Evolutionary conservation across 2,113 vertebrate genomes (phyloP).

Genomic region (Sceloporus undulatus): DNA sequence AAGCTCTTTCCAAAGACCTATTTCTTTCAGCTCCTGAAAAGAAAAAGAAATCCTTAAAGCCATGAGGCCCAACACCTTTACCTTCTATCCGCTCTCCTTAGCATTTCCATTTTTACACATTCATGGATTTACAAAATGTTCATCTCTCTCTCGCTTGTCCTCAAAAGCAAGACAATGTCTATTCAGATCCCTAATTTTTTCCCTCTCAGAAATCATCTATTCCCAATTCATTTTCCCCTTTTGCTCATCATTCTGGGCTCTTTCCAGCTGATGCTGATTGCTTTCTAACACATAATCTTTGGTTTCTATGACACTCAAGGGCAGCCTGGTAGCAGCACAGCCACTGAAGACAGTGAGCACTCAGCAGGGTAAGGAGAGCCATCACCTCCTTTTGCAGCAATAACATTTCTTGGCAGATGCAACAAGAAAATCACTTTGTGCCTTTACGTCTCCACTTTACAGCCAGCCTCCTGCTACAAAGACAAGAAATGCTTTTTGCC

Average conservation of each 20-base stretch:
- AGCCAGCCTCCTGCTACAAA: background rate
- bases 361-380: background rate
- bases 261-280: background rate
- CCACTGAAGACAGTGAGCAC: background rate
- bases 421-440: background rate
- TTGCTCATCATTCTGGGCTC: background rate
- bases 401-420: conserved; percentile 28
- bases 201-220: background rate
- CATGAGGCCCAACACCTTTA: background rate
- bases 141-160: background rate
- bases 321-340: background rate
- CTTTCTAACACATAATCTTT: conserved; percentile 9
- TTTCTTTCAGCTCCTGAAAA: background rate
- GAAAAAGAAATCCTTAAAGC: background rate
- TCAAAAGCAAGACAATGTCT: background rate
- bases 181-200: background rate
- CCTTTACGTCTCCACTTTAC: background rate
- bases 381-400: background rate
- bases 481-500: accelerated
- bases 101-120: background rate
- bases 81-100: background rate
- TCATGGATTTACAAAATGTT: background rate
- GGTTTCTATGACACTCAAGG: background rate
- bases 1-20: too few relatives aligned
- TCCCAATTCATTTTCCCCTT: background rate